phyloP scores from a whole-genome alignment of 2,888 invertebrate genomes.

The Leptura quadrifasciata region DNA sequence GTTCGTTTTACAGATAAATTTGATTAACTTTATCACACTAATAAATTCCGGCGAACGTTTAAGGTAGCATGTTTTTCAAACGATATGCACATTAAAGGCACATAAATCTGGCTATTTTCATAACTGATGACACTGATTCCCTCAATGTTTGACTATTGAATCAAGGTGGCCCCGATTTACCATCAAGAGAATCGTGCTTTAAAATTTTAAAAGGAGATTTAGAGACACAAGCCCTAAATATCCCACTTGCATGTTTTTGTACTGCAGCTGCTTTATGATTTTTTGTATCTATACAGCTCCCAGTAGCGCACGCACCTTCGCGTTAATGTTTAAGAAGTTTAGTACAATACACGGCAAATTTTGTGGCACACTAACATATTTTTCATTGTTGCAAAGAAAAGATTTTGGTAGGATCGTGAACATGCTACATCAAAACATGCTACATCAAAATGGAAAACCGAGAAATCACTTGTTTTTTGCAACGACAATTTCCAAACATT shows the following conservation, averaged over 20 bases:
- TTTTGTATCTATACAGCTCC: not conserved
- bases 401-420: no score
- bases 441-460: no score
- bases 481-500: no score
- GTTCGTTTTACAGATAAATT: not conserved
- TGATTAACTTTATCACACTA: not conserved
- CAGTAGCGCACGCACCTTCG: slow-evolving; percentile 5
- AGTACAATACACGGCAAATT: no score
- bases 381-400: no score
- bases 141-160: slow-evolving; percentile 57
- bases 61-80: slow-evolving; percentile 9
- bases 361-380: no score
- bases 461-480: no score
- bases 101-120: slow-evolving; percentile 55
- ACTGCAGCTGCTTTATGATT: slow-evolving; percentile 21
- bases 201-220: slow-evolving; percentile 53
- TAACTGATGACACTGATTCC: slow-evolving; percentile 55
- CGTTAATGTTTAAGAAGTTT: no score
- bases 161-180: slow-evolving; percentile 53
- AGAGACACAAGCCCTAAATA: slow-evolving; percentile 19
- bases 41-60: slow-evolving; percentile 17
- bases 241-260: slow-evolving; percentile 21
- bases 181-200: slow-evolving; percentile 49
- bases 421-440: no score
- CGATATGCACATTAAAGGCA: slow-evolving; percentile 50